phyloP scores from a whole-genome alignment of 2,888 invertebrate genomes.

The Celastrina argiolus region DNA sequence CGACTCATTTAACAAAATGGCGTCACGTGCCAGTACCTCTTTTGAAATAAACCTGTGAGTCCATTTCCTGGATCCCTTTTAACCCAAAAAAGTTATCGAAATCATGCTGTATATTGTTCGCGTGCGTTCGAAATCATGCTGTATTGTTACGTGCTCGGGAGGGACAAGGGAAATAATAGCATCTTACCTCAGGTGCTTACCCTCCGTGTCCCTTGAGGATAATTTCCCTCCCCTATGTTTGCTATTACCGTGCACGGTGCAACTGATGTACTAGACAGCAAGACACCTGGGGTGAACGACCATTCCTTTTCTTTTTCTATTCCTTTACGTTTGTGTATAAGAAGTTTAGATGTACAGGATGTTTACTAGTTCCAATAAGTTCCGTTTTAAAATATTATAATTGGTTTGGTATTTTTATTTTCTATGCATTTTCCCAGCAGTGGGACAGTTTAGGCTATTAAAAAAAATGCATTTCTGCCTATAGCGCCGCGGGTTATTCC shows the following conservation, averaged over 20 bases:
- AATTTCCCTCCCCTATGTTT: conserved; percentile 52
- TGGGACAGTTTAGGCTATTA: too few relatives aligned
- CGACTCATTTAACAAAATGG: background rate
- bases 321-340: background rate
- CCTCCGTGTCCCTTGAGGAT: conserved; percentile 47
- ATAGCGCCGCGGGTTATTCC: too few relatives aligned
- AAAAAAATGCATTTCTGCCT: too few relatives aligned
- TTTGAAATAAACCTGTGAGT: background rate
- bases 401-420: too few relatives aligned
- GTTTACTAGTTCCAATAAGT: too few relatives aligned
- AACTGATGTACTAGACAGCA: conserved; percentile 44
- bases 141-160: conserved; percentile 23
- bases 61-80: background rate
- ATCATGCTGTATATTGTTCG: background rate
- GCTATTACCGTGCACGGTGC: conserved; percentile 44
- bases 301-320: conserved; percentile 39
- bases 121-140: background rate
- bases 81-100: background rate
- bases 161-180: conserved; percentile 27
- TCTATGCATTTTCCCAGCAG: too few relatives aligned
- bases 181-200: conserved; percentile 28
- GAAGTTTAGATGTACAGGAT: background rate
- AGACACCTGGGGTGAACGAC: conserved; percentile 54
- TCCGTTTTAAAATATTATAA: too few relatives aligned
- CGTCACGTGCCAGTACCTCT: background rate